These are phyloP conservation scores for Pseudomyrmex flavicornis DNA, from an alignment of 1,140 invertebrate genomes.

Conservation along the genomic window DNA sequence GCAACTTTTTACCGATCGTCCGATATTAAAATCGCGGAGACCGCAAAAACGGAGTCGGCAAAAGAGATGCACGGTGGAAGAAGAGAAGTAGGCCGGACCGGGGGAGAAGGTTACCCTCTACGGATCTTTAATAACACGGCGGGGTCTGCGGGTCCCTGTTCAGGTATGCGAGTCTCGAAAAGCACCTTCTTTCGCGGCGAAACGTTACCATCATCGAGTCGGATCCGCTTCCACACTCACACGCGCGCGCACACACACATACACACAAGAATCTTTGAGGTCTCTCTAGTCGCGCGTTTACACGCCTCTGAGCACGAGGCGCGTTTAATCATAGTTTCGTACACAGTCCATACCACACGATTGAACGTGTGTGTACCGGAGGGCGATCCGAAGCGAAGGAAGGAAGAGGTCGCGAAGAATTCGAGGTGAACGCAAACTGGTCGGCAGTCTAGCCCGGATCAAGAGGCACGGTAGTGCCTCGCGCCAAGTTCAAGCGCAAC, in stretches of 20 bases:
- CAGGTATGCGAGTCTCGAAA: constrained; percentile 75
- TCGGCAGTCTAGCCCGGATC: constrained; percentile 23
- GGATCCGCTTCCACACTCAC: neutral
- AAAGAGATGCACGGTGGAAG: constrained; percentile 51
- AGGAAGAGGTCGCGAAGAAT: constrained; percentile 12
- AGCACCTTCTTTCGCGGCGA: constrained; percentile 57
- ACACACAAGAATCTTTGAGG: constrained; percentile 45
- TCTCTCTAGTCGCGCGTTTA: constrained; percentile 31
- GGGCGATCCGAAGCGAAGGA: neutral
- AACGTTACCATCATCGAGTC: constrained; percentile 52
- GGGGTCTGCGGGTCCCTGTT: constrained; percentile 69
- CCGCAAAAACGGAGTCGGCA: constrained; percentile 44
- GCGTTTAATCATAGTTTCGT: constrained; percentile 58
- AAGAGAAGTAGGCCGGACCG: constrained; percentile 60
- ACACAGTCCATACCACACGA: constrained; percentile 42
- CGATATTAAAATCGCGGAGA: constrained; percentile 24
- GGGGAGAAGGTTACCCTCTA: constrained; percentile 62
- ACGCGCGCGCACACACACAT: no score
- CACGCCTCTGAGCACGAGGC: constrained; percentile 51
- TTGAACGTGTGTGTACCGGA: constrained; percentile 19
- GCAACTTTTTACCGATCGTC: neutral
- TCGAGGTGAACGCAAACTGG: constrained; percentile 33
- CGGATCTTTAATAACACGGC: constrained; percentile 79
- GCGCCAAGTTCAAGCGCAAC: no score
- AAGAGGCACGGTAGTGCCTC: no score